These are phyloP conservation scores for Meghimatium bilineatum DNA, from an alignment of 2,888 invertebrate genomes.

Conservation along the genomic window DNA sequence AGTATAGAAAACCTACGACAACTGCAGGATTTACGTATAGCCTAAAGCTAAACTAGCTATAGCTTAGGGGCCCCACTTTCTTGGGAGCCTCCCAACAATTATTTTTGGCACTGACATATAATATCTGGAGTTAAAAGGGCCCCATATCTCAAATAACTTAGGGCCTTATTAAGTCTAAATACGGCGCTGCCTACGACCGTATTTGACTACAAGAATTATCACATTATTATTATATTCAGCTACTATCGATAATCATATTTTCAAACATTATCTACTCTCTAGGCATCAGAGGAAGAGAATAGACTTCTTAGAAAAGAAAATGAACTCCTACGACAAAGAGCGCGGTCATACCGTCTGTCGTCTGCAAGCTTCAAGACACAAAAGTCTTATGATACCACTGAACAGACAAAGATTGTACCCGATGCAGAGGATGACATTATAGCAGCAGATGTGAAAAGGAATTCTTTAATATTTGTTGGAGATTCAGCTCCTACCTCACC, in stretches of 20 bases:
- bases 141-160: too few species aligned
- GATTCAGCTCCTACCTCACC: conserved; percentile 34
- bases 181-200: too few species aligned
- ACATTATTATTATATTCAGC: too few species aligned
- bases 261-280: neutral
- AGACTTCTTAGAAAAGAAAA: conserved; percentile 42
- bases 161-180: too few species aligned
- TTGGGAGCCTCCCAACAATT: too few species aligned
- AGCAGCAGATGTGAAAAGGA: conserved; percentile 43
- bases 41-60: too few species aligned
- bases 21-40: too few species aligned
- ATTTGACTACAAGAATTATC: too few species aligned
- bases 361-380: conserved; percentile 39
- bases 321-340: conserved; percentile 39
- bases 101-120: too few species aligned
- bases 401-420: conserved; percentile 14
- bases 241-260: neutral
- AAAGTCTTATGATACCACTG: neutral
- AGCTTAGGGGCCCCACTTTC: too few species aligned
- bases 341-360: conserved; percentile 36
- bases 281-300: conserved; percentile 46
- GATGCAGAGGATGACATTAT: conserved; percentile 42
- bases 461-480: conserved; percentile 46
- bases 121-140: too few species aligned
- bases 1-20: too few species aligned